Conservation (phyloP, 2,888 invertebrate genomes). For the Lasiommata megera region DNA sequence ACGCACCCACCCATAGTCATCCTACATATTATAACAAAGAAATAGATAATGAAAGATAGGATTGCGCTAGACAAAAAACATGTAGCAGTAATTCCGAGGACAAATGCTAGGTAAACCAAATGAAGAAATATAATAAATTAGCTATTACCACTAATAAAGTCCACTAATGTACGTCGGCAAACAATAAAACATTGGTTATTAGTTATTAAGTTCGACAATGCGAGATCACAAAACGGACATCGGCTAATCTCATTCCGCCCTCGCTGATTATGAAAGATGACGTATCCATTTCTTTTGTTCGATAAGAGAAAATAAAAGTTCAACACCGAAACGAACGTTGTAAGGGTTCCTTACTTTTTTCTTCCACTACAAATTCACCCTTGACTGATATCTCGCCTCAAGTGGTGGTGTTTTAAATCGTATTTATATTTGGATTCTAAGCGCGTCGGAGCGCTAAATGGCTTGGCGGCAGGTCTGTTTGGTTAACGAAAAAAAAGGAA, state of each 20-base stretch:
- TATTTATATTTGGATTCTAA: too few species aligned
- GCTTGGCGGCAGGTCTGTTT: too few species aligned
- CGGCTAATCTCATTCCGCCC: conserved; percentile 9
- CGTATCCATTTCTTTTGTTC: conserved; percentile 25
- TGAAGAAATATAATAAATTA: not conserved
- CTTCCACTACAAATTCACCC: too few species aligned
- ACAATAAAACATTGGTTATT: conserved; percentile 1
- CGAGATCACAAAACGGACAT: conserved; percentile 7
- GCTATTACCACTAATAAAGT: not conserved
- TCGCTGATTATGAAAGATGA: conserved; percentile 23
- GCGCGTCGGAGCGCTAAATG: too few species aligned
- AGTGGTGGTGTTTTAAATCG: too few species aligned
- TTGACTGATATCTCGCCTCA: too few species aligned
- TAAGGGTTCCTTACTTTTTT: not conserved
- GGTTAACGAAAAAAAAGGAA: too few species aligned
- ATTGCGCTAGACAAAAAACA: too few species aligned
- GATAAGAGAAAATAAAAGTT: conserved; percentile 7
- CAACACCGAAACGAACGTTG: not conserved
- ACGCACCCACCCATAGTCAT: too few species aligned
- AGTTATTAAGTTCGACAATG: not conserved
- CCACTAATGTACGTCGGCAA: not conserved
- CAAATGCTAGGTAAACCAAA: not conserved
- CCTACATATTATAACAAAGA: too few species aligned
- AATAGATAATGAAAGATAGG: too few species aligned
- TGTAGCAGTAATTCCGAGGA: too few species aligned